phyloP scores from a whole-genome alignment of 1,140 invertebrate species.

The Paraescarpia echinospica region DNA sequence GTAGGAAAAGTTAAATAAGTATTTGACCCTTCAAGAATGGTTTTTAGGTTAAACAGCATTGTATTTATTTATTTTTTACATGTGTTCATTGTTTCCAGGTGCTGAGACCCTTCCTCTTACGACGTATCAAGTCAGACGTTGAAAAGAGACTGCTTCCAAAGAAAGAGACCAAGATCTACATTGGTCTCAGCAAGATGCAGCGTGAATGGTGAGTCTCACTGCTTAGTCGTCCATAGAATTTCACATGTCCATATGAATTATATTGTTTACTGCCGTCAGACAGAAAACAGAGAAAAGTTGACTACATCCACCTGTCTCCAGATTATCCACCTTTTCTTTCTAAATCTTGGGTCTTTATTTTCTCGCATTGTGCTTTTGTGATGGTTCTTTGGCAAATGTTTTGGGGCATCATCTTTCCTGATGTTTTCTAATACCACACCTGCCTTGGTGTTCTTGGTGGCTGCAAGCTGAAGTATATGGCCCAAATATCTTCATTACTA shows the following conservation, averaged over 20 bases:
- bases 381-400: no score
- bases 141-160: conserved; percentile 96
- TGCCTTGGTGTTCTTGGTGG: no score
- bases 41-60: neutral
- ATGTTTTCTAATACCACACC: no score
- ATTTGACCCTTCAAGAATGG: no score
- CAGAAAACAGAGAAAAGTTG: no score
- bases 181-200: conserved; percentile 97
- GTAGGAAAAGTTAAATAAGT: no score
- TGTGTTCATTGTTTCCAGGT: conserved; percentile 60
- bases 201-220: conserved; percentile 79
- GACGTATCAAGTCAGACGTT: conserved; percentile 96
- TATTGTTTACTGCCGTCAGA: no score
- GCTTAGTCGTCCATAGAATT: neutral
- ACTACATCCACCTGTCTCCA: no score
- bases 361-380: neutral
- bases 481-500: neutral
- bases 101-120: conserved; percentile 90
- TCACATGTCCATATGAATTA: neutral
- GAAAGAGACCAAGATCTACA: conserved; percentile 90
- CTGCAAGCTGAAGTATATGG: no score
- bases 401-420: neutral
- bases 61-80: neutral
- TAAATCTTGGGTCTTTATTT: neutral
- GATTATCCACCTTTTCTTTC: no score